Evolutionary conservation across 2,797 vertebrate species (phyloP), one percentile per base, ranked within the genome.

Genomic region (Danio kyathit): DNA sequence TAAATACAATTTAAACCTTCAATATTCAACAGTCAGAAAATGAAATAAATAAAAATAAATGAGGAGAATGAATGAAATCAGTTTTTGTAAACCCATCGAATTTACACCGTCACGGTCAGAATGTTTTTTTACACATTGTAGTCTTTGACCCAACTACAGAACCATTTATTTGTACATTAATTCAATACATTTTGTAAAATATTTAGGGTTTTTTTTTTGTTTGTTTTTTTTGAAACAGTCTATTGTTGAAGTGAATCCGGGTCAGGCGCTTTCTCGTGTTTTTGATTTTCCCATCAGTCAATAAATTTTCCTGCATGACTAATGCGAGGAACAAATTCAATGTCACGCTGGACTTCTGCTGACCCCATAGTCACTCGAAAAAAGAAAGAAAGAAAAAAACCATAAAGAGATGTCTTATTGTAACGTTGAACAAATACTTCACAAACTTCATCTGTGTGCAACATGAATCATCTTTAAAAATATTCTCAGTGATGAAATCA

Each of bases 211-310:
- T n/a, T n/a, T n/a, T 29, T 29, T 3, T 29, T 29, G 29, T 29
- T 29, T 29, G n/a, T n/a, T n/a, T n/a, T n/a, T n/a, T n/a, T 29
- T 29, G 29, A 29, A 16, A 66, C 83, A 48, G 59, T 56, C 56
- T 72, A 63, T 67, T 85, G 82, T 65, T 54, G 12, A 46, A 43
- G 66, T 51, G 73, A 76, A 79, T 76, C 43, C 10, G 4, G 60
- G 86, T 91, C 86, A 90, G 83, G 85, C 86, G 87, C 87, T 3
- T 80, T 83, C 92, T 91, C 91, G 90, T 95, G 92, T 86, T 93
- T 90, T 89, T 82, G 88, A 93, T 94, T 93, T 86, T 63, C 86
- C 57, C 66, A 21, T 82, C 74, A 85, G 82, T 82, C 85, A 79
- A 82, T 82, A 76, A 86, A 78, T 87, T 6, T 83, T 83, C 75